Evolutionary conservation across 2,797 vertebrate genomes (phyloP).

Genomic region (Trematomus bernacchii): DNA sequence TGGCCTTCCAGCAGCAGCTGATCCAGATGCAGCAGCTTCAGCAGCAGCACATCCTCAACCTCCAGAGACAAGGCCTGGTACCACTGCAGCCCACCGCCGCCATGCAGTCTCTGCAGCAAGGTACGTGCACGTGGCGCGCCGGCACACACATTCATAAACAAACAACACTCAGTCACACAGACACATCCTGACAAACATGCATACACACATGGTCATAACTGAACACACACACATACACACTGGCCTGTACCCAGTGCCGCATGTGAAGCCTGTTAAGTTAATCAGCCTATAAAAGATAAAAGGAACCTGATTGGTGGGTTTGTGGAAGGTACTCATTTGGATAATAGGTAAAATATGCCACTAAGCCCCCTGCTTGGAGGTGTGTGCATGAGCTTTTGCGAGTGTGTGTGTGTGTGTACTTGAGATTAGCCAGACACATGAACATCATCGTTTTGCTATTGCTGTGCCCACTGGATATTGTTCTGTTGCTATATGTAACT

Average conservation of each 20-base stretch:
- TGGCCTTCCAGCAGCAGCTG: constrained; percentile 99
- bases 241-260: constrained; percentile 66
- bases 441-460: constrained; percentile 74
- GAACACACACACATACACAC: constrained; percentile 51
- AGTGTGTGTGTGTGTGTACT: constrained; percentile 49
- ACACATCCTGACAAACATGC: constrained; percentile 37
- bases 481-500: constrained; percentile 56
- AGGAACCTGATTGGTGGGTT: constrained; percentile 86
- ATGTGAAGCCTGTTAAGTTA: constrained; percentile 89
- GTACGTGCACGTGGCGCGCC: constrained; percentile 80
- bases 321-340: constrained; percentile 89
- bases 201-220: constrained; percentile 22
- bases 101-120: constrained; percentile 96
- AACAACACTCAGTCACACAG: constrained; percentile 29
- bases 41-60: constrained; percentile 98
- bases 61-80: constrained; percentile 98
- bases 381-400: constrained; percentile 46
- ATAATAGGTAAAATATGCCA: constrained; percentile 88
- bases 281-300: constrained; percentile 89
- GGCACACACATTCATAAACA: constrained; percentile 16
- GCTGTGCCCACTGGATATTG: constrained; percentile 53
- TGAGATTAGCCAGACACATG: constrained; percentile 78
- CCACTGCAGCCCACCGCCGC: constrained; percentile 93
- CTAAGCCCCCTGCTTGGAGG: constrained; percentile 75
- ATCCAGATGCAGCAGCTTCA: constrained; percentile 99